Evolutionary conservation across 2,113 vertebrate genomes (phyloP).

Genomic region (Xenus cinereus): DNA sequence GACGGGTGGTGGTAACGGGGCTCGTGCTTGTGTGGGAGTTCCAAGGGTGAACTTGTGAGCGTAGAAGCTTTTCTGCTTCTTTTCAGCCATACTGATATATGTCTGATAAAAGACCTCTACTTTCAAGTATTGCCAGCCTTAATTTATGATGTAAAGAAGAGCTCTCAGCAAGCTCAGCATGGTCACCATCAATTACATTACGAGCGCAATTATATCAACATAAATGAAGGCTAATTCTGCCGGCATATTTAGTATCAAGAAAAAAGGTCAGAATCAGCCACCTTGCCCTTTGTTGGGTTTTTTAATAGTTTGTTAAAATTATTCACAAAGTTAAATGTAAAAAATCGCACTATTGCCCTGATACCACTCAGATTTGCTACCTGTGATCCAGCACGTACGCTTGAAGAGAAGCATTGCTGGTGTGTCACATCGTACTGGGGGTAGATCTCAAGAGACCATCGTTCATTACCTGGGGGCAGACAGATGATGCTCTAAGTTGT

Average conservation of each 20-base stretch:
- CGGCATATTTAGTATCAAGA: not conserved
- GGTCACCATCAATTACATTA: not conserved
- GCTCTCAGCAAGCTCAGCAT: not conserved
- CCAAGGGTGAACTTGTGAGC: not conserved
- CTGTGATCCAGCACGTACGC: rapidly evolving
- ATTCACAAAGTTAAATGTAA: not conserved
- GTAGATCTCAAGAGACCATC: not conserved
- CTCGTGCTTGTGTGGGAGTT: not conserved
- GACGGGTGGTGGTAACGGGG: not conserved
- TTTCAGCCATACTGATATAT: not conserved
- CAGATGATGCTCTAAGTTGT: not conserved
- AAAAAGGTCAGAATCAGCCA: not conserved
- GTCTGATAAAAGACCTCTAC: not conserved
- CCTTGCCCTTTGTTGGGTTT: not conserved
- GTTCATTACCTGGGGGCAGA: rapidly evolving
- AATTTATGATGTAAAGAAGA: not conserved
- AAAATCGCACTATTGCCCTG: rapidly evolving
- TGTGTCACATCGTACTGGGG: not conserved
- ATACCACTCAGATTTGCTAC: not conserved
- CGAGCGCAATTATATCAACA: not conserved
- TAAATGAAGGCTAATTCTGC: not conserved
- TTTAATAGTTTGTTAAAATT: not conserved
- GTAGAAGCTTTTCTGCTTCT: not conserved
- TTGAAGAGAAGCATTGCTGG: not conserved
- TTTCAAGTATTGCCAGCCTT: not conserved